Conservation (phyloP, 2,888 invertebrate species). For the Hofmannophila pseudospretella region DNA sequence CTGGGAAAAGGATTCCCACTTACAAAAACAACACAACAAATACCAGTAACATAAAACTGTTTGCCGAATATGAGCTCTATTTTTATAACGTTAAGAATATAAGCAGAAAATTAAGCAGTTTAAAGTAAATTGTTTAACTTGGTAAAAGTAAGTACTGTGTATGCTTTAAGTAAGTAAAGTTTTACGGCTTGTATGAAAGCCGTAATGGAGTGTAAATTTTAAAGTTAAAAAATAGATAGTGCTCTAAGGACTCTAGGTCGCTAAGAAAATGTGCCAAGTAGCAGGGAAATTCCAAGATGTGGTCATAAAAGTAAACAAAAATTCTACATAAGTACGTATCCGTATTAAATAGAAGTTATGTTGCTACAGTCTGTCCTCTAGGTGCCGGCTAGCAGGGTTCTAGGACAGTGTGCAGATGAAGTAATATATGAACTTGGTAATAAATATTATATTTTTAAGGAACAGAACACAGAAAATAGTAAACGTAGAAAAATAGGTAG, state of each 20-base stretch:
- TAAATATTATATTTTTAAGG: too few species aligned
- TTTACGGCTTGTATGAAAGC: conserved; percentile 19
- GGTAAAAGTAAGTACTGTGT: conserved; percentile 10
- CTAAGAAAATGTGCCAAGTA: too few species aligned
- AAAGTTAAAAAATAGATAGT: conserved; percentile 22
- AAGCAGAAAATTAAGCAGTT: not conserved
- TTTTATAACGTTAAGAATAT: not conserved
- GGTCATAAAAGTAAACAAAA: too few species aligned
- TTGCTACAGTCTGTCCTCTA: too few species aligned
- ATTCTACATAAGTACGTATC: too few species aligned
- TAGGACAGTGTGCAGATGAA: too few species aligned
- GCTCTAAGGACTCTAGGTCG: conserved; percentile 11
- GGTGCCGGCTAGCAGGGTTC: too few species aligned
- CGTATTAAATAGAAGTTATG: too few species aligned
- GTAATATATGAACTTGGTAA: too few species aligned
- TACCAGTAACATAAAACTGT: conserved; percentile 5
- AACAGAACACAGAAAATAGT: too few species aligned
- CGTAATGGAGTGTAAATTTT: conserved; percentile 28
- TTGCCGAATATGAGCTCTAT: conserved; percentile 9
- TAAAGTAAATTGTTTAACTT: conserved; percentile 6
- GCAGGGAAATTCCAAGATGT: too few species aligned
- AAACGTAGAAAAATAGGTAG: too few species aligned
- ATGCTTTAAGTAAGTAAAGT: conserved; percentile 21
- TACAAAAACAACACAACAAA: conserved; percentile 17
- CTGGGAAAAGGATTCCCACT: conserved; percentile 31